Evolutionary conservation across 1,140 invertebrate genomes (phyloP), one percentile per base, ranked within the genome.

Genomic region (Calosoma granatense): DNA sequence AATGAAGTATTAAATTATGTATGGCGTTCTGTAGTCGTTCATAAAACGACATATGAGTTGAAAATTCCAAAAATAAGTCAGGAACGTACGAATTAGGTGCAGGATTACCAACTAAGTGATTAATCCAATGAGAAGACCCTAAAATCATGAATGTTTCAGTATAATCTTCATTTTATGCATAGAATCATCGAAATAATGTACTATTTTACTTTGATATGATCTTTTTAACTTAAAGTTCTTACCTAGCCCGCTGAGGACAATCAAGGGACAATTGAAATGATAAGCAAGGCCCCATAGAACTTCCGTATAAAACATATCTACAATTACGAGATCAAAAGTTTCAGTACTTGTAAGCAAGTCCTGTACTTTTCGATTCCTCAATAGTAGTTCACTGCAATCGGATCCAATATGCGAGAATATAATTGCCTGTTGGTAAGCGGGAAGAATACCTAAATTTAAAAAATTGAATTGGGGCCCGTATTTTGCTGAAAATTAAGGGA

Each of bases 41-140:
- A 12, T 12, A 59, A 51, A 74, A 74, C 15, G 58, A 70, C 77
- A 80, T 78, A 0, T 63, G 59, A 52, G 68, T 69, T 0, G 67
- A 61, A 23, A 67, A 64, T 0, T 59, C 51, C 0, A 63, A 52
- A 1, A 70, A 70, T 0, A 67, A 47, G 3, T 71, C 51, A 0
- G 73, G 70, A 1, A 65, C 62, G 39, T 72, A 76, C 2, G 75
- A 70, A 1, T 62, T 4, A 1, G 69, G 68, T 2, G 65, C 61
- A 22, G 67, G 65, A 58, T 74, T 76, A 1, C 67, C 72, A 6
- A 74, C 67, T 22, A 64, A 51, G 22, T 57, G 20, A 54, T 67
- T 66, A 3, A 58, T 61, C 56, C 55, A 60, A 41, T 39, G 17
- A 6, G 26, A 30, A 30, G 26, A 30, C 14, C 26, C 26, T 30